Percentiles rank a stretch among this genome's conserved stretches.
These are phyloP conservation scores for Drosophila bipectinata DNA, from an alignment of 1,140 invertebrate species.

Conservation along the genomic window DNA sequence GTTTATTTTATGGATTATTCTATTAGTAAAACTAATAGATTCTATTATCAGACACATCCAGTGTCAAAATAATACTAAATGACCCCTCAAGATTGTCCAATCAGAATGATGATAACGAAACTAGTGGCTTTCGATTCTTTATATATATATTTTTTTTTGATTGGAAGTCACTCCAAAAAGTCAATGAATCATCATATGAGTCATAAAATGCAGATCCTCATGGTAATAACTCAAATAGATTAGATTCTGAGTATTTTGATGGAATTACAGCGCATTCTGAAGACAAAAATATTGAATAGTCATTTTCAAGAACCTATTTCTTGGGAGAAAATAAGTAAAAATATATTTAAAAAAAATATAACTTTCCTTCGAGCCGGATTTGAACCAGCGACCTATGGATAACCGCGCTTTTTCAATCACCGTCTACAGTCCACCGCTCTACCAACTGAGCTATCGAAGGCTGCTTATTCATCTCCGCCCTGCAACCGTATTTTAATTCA, in stretches of 20 bases:
- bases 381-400: conserved; percentile 90
- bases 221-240: neutral
- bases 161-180: neutral
- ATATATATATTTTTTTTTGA: neutral
- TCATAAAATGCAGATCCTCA: neutral
- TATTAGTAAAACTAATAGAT: too few relatives aligned
- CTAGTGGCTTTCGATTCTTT: neutral
- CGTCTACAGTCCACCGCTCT: conserved; percentile 93
- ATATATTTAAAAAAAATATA: neutral
- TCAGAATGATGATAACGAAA: neutral
- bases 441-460: conserved; percentile 94
- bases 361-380: conserved; percentile 88
- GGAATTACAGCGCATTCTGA: too few relatives aligned
- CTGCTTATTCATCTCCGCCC: conserved; percentile 12
- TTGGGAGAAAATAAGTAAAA: neutral
- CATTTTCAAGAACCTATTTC: too few relatives aligned
- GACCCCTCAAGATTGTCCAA: neutral
- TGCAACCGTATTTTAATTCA: neutral
- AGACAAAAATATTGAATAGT: too few relatives aligned
- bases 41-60: neutral
- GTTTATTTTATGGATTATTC: too few relatives aligned
- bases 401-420: neutral
- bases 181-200: neutral
- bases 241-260: neutral
- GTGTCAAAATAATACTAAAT: neutral